Evolutionary conservation across 2,113 vertebrate genomes (phyloP).

Genomic region (Blennius ocellaris): DNA sequence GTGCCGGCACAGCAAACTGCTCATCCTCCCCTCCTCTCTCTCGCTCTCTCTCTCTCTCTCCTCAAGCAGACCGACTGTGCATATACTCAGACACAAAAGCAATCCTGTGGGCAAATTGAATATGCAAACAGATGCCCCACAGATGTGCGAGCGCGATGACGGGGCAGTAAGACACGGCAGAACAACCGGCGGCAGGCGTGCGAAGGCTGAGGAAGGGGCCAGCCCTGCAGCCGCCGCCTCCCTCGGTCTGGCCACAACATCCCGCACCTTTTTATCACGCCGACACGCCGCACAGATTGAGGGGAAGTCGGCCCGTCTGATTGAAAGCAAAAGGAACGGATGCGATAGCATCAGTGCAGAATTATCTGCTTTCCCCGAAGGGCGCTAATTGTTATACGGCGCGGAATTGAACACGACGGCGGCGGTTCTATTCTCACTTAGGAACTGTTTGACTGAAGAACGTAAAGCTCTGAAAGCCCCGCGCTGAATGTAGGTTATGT

Average conservation of each 20-base stretch:
- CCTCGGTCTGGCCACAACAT: slow-evolving; percentile 12
- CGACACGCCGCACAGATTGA: slow-evolving; percentile 30
- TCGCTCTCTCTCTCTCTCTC: no score
- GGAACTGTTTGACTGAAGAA: no score
- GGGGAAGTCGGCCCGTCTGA: slow-evolving; percentile 16
- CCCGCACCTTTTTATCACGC: slow-evolving; percentile 49
- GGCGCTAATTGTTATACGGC: no score
- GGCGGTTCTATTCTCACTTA: no score
- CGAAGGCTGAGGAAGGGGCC: slow-evolving; percentile 29
- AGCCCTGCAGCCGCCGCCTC: slow-evolving; percentile 18
- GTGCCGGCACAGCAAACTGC: slow-evolving; percentile 58
- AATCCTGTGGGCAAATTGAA: slow-evolving; percentile 55
- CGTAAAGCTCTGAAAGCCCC: no score
- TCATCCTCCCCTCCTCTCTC: slow-evolving; percentile 35
- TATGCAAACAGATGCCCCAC: slow-evolving; percentile 56
- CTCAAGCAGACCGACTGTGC: slow-evolving; percentile 46
- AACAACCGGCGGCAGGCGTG: slow-evolving; percentile 59
- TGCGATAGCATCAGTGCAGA: slow-evolving; percentile 14
- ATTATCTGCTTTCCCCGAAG: not conserved
- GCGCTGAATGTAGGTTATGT: no score
- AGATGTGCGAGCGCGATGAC: slow-evolving; percentile 52
- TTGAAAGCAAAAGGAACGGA: not conserved
- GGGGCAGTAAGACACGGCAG: slow-evolving; percentile 19
- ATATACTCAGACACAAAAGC: slow-evolving; percentile 63
- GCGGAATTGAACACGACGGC: no score